Percentiles rank a stretch among this genome's conserved stretches.
phyloP scores from a whole-genome alignment of 1,140 invertebrate species.

The Apocrypta bakeri region DNA sequence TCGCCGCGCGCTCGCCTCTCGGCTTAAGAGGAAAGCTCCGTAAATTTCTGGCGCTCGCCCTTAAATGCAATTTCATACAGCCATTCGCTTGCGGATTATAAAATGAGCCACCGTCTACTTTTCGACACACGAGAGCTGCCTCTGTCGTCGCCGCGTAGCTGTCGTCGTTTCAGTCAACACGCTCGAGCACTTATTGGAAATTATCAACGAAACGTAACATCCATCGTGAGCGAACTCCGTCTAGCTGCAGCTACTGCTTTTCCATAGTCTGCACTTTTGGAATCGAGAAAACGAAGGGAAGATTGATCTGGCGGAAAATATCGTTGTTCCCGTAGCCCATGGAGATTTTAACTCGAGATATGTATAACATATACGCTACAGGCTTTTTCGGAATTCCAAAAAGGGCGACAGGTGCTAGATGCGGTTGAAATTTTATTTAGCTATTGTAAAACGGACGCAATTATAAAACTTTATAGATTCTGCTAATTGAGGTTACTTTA shows the following conservation, averaged over 20 bases:
- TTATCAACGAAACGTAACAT: constrained; percentile 70
- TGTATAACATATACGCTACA: too few species aligned
- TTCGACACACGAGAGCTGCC: background rate
- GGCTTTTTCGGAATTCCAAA: too few species aligned
- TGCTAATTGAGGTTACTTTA: too few species aligned
- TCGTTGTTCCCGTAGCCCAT: background rate
- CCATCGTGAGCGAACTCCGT: constrained; percentile 61
- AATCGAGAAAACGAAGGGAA: background rate
- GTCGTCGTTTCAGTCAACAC: constrained; percentile 67
- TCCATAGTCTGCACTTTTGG: background rate
- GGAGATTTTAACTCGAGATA: background rate
- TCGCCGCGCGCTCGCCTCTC: background rate
- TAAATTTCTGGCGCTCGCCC: constrained; percentile 7
- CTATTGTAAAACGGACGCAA: too few species aligned
- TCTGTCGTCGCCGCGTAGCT: background rate
- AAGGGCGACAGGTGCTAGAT: background rate
- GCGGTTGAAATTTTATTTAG: background rate
- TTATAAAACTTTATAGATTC: too few species aligned
- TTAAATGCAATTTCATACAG: constrained; percentile 16
- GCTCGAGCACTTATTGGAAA: constrained; percentile 71
- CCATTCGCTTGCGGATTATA: constrained; percentile 28
- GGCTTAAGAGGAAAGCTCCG: constrained; percentile 1
- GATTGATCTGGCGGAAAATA: background rate
- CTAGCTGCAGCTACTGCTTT: background rate
- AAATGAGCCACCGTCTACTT: too few species aligned